Evolutionary conservation across 1,140 invertebrate species (phyloP).

Genomic region (Cheumatopsyche charites): DNA sequence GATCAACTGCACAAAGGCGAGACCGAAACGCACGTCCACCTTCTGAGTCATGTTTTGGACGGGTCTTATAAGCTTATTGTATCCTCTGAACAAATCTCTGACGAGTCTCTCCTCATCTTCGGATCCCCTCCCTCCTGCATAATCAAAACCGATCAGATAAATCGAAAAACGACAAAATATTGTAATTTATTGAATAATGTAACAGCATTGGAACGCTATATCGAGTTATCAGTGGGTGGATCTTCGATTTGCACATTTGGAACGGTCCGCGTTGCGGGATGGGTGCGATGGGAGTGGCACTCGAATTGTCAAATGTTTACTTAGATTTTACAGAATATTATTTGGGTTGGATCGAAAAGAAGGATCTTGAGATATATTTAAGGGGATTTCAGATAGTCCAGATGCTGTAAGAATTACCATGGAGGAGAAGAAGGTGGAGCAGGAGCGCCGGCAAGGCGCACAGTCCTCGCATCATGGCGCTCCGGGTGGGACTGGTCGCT

Average conservation of each 20-base stretch:
- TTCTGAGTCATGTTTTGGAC: conserved; percentile 98
- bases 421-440: conserved; percentile 45
- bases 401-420: conserved; percentile 32
- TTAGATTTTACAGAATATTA: neutral
- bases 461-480: conserved; percentile 43
- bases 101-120: conserved; percentile 97
- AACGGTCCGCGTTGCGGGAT: neutral
- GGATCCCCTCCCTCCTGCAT: conserved; percentile 61
- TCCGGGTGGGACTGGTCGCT: conserved; percentile 41
- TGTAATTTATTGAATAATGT: too few species aligned
- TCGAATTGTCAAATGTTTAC: conserved; percentile 9
- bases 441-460: conserved; percentile 44
- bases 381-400: neutral
- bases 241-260: neutral
- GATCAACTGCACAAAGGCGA: conserved; percentile 98
- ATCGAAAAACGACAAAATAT: conserved; percentile 1
- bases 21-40: conserved; percentile 93
- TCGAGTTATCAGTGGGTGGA: too few species aligned
- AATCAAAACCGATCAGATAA: neutral
- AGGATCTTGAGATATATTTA: neutral
- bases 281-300: conserved; percentile 17
- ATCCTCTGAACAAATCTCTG: conserved; percentile 95
- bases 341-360: neutral
- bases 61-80: conserved; percentile 98
- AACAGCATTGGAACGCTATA: too few species aligned